Base-by-base conservation (phyloP, 2,888 invertebrate genomes). In the Drosophila maculinotata region DNA sequence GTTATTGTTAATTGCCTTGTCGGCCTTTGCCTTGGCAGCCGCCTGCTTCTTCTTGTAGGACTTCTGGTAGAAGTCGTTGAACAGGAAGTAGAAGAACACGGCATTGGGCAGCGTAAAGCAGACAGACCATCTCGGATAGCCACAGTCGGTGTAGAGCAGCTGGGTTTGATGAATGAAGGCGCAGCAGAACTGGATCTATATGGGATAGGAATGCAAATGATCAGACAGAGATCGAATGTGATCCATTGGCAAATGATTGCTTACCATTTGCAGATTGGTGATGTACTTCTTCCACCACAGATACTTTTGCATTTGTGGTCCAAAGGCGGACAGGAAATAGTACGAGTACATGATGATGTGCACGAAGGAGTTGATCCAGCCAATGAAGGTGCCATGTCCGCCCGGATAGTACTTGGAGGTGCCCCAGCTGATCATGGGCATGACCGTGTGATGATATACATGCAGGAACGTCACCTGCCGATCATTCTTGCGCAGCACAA, bases 261-360 rank as follows among this genome's bases (percentile, higher is more conserved):
- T 91, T 93, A 97, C 97, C 95, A 98, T 96, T 93, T 97, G 98
- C 89, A 98, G 92, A 23, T 95, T 95, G 25, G 98, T 98, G 79
- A 98, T 95, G 91, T 98, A 95, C 78, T 95, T 96, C 92, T 98
- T 98, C 98, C 98, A 98, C 95, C 97, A 97, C 69, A 98, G 92
- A 89, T 96, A 97, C 91, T 95, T 95, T 89, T 97, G 97, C 91
- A 95, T 95, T 79, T 95, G 93, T 0, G 98, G 98, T 25, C 98
- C 96, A 89, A 97, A 92, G 0, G 98, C 97, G 0, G 98, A 95
- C 57, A 98, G 90, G 93, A 98, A 93, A 87, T 98, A 98, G 91
- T 98, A 98, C 1, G 95, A 93, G 91, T 98, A 98, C 98, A 98
- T 98, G 76, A 98, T 93, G 73, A 98, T 96, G 89, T 98, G 98